Conservation (phyloP, 1,140 invertebrate genomes). For the Leptoteleia sp. region DNA sequence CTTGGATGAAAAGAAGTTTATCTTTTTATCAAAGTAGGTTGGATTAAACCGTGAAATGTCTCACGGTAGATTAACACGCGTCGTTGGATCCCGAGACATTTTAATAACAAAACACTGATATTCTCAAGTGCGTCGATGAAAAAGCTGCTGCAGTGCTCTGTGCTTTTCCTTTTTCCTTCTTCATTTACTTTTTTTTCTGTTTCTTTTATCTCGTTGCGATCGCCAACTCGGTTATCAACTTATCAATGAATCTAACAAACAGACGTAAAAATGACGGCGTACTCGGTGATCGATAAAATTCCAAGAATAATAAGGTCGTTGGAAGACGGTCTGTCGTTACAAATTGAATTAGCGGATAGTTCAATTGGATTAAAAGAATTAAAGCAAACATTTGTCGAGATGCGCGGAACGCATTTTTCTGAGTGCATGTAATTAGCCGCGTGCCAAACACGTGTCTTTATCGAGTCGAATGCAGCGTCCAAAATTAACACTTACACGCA, state of each 20-base stretch:
- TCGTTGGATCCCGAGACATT: slow-evolving; percentile 34
- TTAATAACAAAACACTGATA: slow-evolving; percentile 5
- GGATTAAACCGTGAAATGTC: slow-evolving; percentile 47
- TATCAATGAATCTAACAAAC: slow-evolving; percentile 10
- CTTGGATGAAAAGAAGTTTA: slow-evolving; percentile 45
- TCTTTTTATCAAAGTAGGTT: slow-evolving; percentile 66
- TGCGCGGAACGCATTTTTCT: slow-evolving; percentile 47
- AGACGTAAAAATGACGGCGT: neutral
- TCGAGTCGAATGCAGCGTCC: slow-evolving; percentile 65
- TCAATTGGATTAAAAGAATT: slow-evolving; percentile 22
- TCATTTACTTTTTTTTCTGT: too few relatives aligned
- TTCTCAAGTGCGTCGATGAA: neutral
- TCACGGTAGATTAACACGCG: slow-evolving; percentile 10
- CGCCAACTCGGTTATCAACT: neutral
- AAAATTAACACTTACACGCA: slow-evolving; percentile 59
- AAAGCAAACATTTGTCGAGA: slow-evolving; percentile 32
- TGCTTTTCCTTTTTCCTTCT: too few relatives aligned
- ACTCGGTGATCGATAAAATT: slow-evolving; percentile 9
- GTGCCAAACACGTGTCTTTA: slow-evolving; percentile 72
- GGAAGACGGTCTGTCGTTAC: neutral
- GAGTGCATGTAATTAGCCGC: slow-evolving; percentile 72
- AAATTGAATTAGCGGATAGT: slow-evolving; percentile 25
- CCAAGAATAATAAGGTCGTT: slow-evolving; percentile 6
- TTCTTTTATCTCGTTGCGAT: too few relatives aligned
- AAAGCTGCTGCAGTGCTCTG: too few relatives aligned